Evolutionary conservation across 30 jellyfish, hydroid and myxozoan species (phyloP), one percentile per base, ranked within the genome.

Genomic region (Calvadosia cruxmelitensis): DNA sequence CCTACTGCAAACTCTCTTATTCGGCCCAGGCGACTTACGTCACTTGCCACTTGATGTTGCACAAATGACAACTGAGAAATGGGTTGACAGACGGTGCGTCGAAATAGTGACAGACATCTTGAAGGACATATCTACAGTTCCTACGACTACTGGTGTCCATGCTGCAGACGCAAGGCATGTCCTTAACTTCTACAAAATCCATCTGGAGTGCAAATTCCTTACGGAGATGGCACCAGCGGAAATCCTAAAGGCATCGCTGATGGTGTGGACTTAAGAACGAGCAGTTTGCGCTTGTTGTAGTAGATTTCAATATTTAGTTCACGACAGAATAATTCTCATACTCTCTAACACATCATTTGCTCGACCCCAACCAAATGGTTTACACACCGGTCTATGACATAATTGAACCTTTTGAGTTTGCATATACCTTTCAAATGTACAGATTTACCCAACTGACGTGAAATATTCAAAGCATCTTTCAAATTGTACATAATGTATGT

Each of bases 61-160:
- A 1, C 50, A 28, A 2, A 15, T 68, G 67, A 63, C 79, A 13
- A 72, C 74, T 42, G 77, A 62, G 53, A 79, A 80, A 78, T 86
- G 96, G 96, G 91, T 78, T 53, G 80, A 86, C 80, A 70, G 93
- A 33, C 83, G 96, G 1, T 86, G 96, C 61, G 94, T 86, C 7
- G 96, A 86, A 33, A 76, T 86, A 71, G 96, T 86, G 30, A 74
- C 96, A 62, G 87, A 80, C 62, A 80, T 86, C 24, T 65, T 86
- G 50, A 80, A 86, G 81, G 93, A 80, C 49, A 64, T 77, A 42
- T 77, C 94, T 0, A 36, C 79, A 34, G 70, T 75, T 28, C 68
- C 91, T 31, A 72, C 76, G 66, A 84, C 85, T 49, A 50, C 71
- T 33, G 92, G 86, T 31, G 34, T 62, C 57, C 82, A 73, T 26